These are phyloP conservation scores for Potamarius usumacintae DNA, from an alignment of 2,113 vertebrate species.

Conservation along the genomic window DNA sequence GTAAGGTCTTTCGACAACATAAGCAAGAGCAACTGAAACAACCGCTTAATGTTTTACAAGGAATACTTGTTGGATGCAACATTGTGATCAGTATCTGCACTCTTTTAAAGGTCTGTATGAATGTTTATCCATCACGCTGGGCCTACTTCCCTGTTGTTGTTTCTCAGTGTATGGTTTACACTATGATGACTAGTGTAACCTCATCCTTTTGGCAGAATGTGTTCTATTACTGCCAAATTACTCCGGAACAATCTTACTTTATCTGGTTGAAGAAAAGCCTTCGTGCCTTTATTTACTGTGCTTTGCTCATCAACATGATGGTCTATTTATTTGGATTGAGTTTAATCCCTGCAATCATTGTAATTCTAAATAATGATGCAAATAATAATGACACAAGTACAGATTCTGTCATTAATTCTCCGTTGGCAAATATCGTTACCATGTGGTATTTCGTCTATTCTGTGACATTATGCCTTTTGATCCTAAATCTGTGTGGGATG, in stretches of 20 bases:
- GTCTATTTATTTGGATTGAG: constrained; percentile 17
- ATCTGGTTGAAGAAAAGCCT: constrained; percentile 61
- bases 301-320: neutral
- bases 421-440: neutral
- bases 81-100: neutral
- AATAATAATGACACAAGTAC: neutral
- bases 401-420: neutral
- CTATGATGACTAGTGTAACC: constrained; percentile 34
- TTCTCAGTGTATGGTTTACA: neutral
- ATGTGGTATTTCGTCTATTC: neutral
- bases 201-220: constrained; percentile 56
- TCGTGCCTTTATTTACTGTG: constrained; percentile 37
- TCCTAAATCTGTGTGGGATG: constrained; percentile 42
- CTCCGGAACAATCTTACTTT: constrained; percentile 39
- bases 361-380: accelerated
- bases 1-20: constrained; percentile 42
- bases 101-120: neutral
- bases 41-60: constrained; percentile 57
- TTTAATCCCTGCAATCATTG: neutral
- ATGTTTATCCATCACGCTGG: accelerated
- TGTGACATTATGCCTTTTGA: neutral
- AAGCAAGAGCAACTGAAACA: constrained; percentile 43
- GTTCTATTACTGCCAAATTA: constrained; percentile 57
- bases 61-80: constrained; percentile 46
- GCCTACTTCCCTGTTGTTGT: neutral